Evolutionary conservation across 2,113 vertebrate species (phyloP).

Genomic region (Malurus melanocephalus): DNA sequence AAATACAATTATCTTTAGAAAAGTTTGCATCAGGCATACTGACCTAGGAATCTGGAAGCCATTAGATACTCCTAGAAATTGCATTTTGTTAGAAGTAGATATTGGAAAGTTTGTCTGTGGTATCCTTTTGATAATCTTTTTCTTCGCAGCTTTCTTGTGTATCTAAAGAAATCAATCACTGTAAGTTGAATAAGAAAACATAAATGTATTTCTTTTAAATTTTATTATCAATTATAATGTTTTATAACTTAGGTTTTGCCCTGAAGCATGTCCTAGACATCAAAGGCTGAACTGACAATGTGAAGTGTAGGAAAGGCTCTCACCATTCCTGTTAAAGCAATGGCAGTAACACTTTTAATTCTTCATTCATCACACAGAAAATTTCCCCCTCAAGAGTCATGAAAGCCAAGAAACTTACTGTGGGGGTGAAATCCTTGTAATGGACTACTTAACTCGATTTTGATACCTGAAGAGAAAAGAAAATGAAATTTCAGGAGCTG

Average conservation of each 20-base stretch:
- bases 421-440: conserved; percentile 28
- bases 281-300: conserved; percentile 1
- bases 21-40: not conserved
- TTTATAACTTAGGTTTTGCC: not conserved
- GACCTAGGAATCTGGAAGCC: not conserved
- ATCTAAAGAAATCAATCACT: not conserved
- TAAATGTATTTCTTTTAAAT: not conserved
- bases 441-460: conserved; percentile 51
- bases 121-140: not conserved
- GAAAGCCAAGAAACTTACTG: conserved; percentile 37
- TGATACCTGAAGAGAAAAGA: conserved; percentile 47
- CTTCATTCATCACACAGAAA: conserved; percentile 21
- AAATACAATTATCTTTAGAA: not conserved
- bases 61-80: not conserved
- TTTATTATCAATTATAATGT: not conserved
- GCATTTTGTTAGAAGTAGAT: not conserved
- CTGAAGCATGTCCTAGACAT: not conserved
- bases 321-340: conserved; percentile 18
- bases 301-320: not conserved
- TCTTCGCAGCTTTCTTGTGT: not conserved
- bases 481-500: conserved; percentile 52
- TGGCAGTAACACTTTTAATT: conserved; percentile 23
- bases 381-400: conserved; percentile 26
- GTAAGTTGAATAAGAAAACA: not conserved
- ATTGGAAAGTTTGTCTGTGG: not conserved